Conservation (phyloP, 2,888 invertebrate species). For the Himalopsyche tibetana region DNA sequence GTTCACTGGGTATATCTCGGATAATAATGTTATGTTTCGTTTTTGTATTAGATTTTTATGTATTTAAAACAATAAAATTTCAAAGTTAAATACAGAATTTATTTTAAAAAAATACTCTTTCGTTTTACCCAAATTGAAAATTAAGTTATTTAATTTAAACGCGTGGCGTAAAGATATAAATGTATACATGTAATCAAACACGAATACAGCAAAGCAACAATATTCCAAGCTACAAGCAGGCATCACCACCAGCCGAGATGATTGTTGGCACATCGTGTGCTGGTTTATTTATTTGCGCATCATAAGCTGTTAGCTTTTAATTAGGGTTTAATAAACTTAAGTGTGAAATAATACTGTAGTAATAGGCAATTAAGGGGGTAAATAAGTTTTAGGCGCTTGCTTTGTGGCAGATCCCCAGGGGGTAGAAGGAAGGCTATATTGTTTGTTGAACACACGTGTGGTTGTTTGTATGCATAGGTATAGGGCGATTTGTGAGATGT, state of each 20-base stretch:
- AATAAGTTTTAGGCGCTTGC: constrained; percentile 58
- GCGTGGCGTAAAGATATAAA: constrained; percentile 18
- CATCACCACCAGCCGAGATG: constrained; percentile 28
- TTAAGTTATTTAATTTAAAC: background rate
- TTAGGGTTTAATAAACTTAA: constrained; percentile 64
- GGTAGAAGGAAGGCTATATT: constrained; percentile 12
- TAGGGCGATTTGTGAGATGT: constrained; percentile 15
- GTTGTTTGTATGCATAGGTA: constrained; percentile 27
- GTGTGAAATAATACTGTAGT: constrained; percentile 64
- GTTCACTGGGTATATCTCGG: too few species aligned
- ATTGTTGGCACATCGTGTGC: constrained; percentile 29
- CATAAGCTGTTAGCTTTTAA: constrained; percentile 63
- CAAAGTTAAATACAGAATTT: too few species aligned
- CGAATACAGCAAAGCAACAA: background rate
- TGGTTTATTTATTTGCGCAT: constrained; percentile 39
- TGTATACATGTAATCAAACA: background rate
- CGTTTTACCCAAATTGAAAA: background rate
- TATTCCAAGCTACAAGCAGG: background rate
- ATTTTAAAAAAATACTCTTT: too few species aligned
- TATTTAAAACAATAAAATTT: too few species aligned
- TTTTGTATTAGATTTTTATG: too few species aligned
- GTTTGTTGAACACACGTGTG: constrained; percentile 45
- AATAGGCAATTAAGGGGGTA: constrained; percentile 65
- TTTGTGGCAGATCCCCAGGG: constrained; percentile 46
- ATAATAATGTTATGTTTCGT: too few species aligned